phyloP scores from a whole-genome alignment of 2,113 vertebrate genomes.

The Sterna hirundo region DNA sequence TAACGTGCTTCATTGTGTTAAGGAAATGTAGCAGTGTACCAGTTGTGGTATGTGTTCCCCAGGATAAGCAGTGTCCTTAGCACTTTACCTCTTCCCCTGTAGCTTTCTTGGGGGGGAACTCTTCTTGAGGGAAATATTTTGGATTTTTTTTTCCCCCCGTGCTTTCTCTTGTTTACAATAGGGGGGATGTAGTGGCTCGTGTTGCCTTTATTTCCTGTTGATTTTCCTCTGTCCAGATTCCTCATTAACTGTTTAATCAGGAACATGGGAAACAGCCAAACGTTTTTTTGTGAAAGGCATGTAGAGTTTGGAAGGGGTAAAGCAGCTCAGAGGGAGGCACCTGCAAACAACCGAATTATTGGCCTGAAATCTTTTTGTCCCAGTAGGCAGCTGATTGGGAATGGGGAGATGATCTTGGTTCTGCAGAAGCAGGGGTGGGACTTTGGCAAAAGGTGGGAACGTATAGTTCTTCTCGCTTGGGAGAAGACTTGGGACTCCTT shows the following conservation, averaged over 20 bases:
- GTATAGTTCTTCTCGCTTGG: neutral
- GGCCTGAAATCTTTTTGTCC: neutral
- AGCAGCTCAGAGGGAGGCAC: neutral
- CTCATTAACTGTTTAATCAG: slow-evolving; percentile 22
- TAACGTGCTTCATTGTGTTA: rapidly evolving
- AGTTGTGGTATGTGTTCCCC: neutral
- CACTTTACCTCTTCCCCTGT: neutral
- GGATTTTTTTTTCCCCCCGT: neutral
- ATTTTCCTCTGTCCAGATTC: neutral
- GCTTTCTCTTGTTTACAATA: neutral
- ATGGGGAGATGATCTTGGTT: neutral
- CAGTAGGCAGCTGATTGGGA: neutral
- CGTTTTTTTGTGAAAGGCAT: neutral
- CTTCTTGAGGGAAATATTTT: neutral
- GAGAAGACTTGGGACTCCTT: neutral
- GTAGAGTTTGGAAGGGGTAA: neutral
- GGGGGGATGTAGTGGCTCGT: neutral
- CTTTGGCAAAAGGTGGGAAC: neutral
- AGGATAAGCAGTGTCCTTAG: neutral
- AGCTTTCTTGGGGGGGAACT: neutral
- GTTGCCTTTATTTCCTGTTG: neutral
- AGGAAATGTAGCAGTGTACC: rapidly evolving
- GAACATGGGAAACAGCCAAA: neutral
- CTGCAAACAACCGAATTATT: neutral
- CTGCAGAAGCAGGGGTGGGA: neutral